These are phyloP conservation scores for Drosophila crucigera DNA, from an alignment of 2,888 invertebrate species.

Conservation along the genomic window DNA sequence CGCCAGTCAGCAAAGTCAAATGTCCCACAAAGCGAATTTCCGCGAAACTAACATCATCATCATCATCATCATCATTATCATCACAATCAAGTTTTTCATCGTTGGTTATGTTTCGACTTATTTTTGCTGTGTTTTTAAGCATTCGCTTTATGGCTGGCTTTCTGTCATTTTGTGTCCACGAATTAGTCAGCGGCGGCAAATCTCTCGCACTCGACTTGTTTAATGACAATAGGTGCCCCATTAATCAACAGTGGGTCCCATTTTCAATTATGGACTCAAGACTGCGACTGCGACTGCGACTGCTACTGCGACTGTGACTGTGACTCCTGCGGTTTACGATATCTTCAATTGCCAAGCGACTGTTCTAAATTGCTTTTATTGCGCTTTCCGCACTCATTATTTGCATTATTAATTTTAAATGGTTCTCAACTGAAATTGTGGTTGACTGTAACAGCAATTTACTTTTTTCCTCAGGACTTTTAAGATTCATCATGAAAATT, in stretches of 20 bases:
- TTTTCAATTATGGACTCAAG: neutral
- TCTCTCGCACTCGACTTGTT: conserved; percentile 31
- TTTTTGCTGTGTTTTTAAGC: conserved; percentile 13
- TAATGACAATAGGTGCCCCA: conserved; percentile 50
- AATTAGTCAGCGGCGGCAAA: conserved; percentile 58
- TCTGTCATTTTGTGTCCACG: conserved; percentile 1
- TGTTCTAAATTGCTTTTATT: conserved; percentile 16
- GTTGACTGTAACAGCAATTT: neutral
- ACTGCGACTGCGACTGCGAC: neutral
- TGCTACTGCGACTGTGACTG: neutral
- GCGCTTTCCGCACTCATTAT: conserved; percentile 9
- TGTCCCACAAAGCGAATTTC: conserved; percentile 13
- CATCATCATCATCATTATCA: conserved; percentile 13
- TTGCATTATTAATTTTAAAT: conserved; percentile 15
- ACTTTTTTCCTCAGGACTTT: neutral
- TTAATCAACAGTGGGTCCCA: conserved; percentile 44
- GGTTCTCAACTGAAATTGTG: conserved; percentile 11
- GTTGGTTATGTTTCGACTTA: conserved; percentile 3
- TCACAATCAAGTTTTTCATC: conserved; percentile 12
- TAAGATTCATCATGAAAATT: neutral
- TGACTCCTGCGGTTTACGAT: conserved; percentile 35
- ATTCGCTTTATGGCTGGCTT: conserved; percentile 21
- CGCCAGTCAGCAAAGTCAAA: conserved; percentile 43
- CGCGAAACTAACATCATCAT: conserved; percentile 42
- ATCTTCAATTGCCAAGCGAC: conserved; percentile 7